Evolutionary conservation across 2,113 vertebrate genomes (phyloP).

Genomic region (Apaloderma vittatum): DNA sequence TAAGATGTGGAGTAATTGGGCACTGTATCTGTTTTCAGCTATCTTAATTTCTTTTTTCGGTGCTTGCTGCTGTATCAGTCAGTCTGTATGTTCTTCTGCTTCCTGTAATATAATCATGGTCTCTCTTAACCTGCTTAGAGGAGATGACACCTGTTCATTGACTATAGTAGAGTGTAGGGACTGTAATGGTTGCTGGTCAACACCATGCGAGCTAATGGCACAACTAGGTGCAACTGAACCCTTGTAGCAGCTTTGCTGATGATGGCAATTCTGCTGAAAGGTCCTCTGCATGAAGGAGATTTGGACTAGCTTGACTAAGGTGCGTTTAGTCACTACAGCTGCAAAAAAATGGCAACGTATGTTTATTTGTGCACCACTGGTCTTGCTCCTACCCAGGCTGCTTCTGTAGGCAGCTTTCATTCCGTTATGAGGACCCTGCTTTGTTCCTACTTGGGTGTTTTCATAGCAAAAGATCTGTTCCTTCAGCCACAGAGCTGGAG

Average conservation of each 20-base stretch:
- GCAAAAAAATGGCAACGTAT: not conserved
- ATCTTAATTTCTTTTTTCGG: not conserved
- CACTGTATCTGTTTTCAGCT: not conserved
- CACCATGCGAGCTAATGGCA: not conserved
- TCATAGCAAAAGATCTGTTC: not conserved
- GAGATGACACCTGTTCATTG: not conserved
- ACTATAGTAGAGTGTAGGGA: not conserved
- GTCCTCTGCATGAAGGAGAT: not conserved
- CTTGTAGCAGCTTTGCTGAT: not conserved
- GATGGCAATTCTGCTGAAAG: not conserved
- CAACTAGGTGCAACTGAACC: not conserved
- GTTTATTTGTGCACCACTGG: not conserved
- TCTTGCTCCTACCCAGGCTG: not conserved
- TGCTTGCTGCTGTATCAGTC: not conserved
- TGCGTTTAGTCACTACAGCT: not conserved
- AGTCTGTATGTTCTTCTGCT: not conserved
- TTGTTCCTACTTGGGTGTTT: not conserved
- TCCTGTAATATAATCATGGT: too few species aligned
- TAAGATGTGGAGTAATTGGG: not conserved
- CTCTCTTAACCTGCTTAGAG: not conserved
- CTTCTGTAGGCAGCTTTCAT: not conserved
- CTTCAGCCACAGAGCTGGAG: not conserved
- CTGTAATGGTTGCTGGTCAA: not conserved
- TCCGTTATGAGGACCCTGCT: rapidly evolving
- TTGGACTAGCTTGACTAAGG: not conserved